These are phyloP conservation scores for Corythoichthys intestinalis DNA, from an alignment of 2,113 vertebrate species.

Conservation along the genomic window DNA sequence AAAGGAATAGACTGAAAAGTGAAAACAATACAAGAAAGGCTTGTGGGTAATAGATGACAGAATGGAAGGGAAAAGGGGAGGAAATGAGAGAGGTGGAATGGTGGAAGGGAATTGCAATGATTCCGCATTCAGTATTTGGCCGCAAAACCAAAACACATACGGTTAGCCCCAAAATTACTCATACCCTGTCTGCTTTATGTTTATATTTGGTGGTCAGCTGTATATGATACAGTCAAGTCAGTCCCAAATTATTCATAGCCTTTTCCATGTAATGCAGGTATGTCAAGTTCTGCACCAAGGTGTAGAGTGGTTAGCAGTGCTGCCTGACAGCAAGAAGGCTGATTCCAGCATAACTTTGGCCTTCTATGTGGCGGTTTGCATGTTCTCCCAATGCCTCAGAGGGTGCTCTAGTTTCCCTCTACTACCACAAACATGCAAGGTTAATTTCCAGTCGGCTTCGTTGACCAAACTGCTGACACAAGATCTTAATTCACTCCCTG, in stretches of 20 bases:
- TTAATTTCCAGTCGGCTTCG: conserved; percentile 3
- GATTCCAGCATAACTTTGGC: background rate
- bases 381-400: background rate
- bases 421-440: background rate
- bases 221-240: background rate
- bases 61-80: conserved; percentile 6
- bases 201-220: background rate
- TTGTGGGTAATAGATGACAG: background rate
- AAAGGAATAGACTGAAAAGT: background rate
- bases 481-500: background rate
- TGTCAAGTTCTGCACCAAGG: background rate
- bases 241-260: background rate
- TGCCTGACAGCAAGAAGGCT: background rate
- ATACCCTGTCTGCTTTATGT: background rate
- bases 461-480: conserved; percentile 7
- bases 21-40: background rate
- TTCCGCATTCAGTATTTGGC: background rate
- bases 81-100: background rate
- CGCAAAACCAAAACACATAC: background rate
- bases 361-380: background rate
- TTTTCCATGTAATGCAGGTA: background rate
- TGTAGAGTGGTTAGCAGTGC: background rate
- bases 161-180: background rate
- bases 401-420: background rate
- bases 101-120: background rate